Conservation (phyloP, 2,113 vertebrate genomes). For the Amphilophus citrinellus region DNA sequence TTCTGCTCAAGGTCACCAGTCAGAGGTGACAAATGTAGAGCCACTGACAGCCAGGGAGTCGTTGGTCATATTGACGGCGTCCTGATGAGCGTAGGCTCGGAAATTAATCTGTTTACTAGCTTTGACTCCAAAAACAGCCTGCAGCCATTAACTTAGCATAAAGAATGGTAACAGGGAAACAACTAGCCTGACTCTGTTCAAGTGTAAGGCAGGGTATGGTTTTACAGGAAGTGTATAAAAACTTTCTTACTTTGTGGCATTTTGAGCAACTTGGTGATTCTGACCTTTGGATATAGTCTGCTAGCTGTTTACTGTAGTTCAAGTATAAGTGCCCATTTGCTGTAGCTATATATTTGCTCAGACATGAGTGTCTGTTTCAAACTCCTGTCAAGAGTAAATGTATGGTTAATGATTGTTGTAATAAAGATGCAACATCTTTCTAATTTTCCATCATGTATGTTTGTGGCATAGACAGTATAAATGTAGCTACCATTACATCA, state of each 20-base stretch:
- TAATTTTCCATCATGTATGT: background rate
- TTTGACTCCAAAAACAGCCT: background rate
- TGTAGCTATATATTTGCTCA: background rate
- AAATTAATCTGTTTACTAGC: constrained; percentile 31
- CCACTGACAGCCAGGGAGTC: background rate
- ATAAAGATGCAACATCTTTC: background rate
- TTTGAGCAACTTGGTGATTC: background rate
- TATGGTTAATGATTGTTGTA: background rate
- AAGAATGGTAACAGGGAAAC: background rate
- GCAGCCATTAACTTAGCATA: background rate
- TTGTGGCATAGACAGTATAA: background rate
- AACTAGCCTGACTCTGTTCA: background rate
- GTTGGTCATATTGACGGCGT: constrained; percentile 22
- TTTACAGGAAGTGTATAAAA: background rate
- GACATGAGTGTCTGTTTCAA: background rate
- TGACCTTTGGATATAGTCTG: background rate
- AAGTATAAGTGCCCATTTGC: background rate
- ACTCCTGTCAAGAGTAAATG: background rate
- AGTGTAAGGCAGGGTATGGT: background rate
- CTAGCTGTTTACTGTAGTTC: background rate
- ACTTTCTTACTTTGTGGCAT: background rate
- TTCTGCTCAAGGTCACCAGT: constrained; percentile 67
- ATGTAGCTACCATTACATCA: background rate
- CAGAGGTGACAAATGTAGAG: constrained; percentile 18
- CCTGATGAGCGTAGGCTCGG: background rate